Base-by-base conservation (phyloP, 2,888 invertebrate genomes). In the Rosalia funebris region DNA sequence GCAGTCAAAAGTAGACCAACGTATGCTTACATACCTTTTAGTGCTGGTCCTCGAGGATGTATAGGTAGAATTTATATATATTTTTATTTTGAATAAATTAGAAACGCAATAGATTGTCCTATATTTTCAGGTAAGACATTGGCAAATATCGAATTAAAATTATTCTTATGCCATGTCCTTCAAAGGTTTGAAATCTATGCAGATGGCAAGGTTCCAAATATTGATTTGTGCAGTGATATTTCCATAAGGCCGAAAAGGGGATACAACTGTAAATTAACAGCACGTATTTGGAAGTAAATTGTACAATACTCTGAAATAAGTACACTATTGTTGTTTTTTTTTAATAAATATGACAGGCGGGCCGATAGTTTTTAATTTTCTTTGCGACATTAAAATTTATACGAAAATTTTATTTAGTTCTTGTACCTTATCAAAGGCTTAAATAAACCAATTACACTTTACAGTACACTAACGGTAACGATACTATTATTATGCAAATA, bases 171-270 rank as follows among this genome's bases (percentile, higher is more conserved):
- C 14, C 71, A 69, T 46, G 61, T 78, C 10, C 58, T 78, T 20
- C 75, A 73, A 62, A 55, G 60, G 25, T 78, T 65, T 54, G 68
- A 71, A 58, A 69, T 77, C n/a, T 67, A 71, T 58, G 73, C 75
- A 1, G 72, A 75, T 54, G 77, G 77, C 11, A 75, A 76, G 62
- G 65, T 76, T 42, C 70, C 75, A 1, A 75, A 76, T 65, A 19
- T 78, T 0, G 62, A 69, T 37, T 63, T 77, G 15, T 65, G 45
- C 31, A 65, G 66, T 54, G 77, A 77, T 48, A 75, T 77, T 46
- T 74, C 75, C 1, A 63, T 73, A 0, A 59, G 77, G 31, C 68
- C 75, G 1, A 63, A 64, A 37, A 48, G 58, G 47, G 77, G 78
- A 1, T 77, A 77, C 48, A 71, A 68, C n/a, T 65, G 76, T 36